Conservation (phyloP, 2,797 vertebrate genomes). For the Pelochelys cantorii region DNA sequence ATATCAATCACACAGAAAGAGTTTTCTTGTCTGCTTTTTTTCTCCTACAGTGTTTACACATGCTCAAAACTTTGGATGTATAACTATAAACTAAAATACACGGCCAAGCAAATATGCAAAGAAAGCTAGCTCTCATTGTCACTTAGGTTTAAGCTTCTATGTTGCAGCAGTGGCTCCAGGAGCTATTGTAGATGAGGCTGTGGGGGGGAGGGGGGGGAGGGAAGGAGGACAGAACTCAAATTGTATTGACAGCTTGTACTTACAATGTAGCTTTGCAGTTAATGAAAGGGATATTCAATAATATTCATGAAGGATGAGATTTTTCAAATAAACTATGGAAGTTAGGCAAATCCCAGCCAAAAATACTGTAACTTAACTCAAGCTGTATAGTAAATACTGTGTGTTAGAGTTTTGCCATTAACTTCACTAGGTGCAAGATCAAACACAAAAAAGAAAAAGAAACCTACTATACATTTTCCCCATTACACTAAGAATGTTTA, state of each 20-base stretch:
- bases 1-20: too few species aligned
- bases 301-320: background rate
- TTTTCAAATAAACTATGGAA: background rate
- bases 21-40: background rate
- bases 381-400: background rate
- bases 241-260: background rate
- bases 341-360: background rate
- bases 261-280: background rate
- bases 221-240: background rate
- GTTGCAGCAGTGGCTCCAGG: background rate
- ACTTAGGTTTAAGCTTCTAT: background rate
- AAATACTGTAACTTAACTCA: background rate
- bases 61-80: background rate
- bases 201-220: background rate
- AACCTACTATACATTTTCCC: background rate
- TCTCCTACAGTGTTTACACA: background rate
- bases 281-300: slow-evolving; percentile 6
- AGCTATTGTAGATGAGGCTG: background rate
- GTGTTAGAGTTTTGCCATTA: background rate
- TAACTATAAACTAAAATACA: background rate
- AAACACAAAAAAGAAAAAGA: background rate
- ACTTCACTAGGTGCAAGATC: background rate
- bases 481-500: background rate
- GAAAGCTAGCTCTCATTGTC: background rate
- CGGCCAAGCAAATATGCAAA: background rate